Conservation (phyloP, 2,888 invertebrate genomes). For the Siphonodentalium dalli region DNA sequence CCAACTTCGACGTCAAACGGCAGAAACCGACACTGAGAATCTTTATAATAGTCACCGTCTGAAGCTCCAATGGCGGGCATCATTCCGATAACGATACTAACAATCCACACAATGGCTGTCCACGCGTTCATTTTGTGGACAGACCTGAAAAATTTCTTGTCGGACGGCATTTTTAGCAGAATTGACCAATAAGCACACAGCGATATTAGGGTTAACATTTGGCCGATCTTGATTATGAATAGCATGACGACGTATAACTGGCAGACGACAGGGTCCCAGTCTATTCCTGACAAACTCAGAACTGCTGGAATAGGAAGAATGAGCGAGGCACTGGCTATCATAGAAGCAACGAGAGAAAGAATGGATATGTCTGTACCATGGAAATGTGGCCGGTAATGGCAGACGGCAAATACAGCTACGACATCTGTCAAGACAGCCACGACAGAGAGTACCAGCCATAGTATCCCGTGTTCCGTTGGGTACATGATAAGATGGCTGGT, state of each 20-base stretch:
- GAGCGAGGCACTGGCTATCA: constrained; percentile 38
- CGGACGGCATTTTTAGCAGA: constrained; percentile 34
- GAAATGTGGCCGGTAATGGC: constrained; percentile 42
- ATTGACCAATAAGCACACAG: constrained; percentile 42
- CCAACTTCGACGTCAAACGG: constrained; percentile 38
- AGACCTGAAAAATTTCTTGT: constrained; percentile 33
- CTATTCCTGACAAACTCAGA: constrained; percentile 24
- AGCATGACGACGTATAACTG: constrained; percentile 38
- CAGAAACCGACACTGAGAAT: constrained; percentile 38
- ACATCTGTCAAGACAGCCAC: constrained; percentile 42
- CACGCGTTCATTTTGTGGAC: constrained; percentile 35
- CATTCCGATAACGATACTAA: constrained; percentile 33
- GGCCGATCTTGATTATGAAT: constrained; percentile 33
- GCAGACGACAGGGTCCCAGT: constrained; percentile 35
- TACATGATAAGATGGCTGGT: too few species aligned
- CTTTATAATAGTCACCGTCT: constrained; percentile 21
- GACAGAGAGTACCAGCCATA: constrained; percentile 45
- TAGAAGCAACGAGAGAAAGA: constrained; percentile 38
- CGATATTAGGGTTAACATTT: constrained; percentile 32
- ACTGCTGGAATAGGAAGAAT: constrained; percentile 41
- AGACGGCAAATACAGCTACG: constrained; percentile 35
- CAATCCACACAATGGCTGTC: constrained; percentile 33
- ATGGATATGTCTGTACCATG: constrained; percentile 50
- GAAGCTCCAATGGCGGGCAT: constrained; percentile 38
- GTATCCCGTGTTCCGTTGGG: too few species aligned